Conservation (phyloP, 53 echinoderm and acorn worm species). For the Echinarachnius parma region DNA sequence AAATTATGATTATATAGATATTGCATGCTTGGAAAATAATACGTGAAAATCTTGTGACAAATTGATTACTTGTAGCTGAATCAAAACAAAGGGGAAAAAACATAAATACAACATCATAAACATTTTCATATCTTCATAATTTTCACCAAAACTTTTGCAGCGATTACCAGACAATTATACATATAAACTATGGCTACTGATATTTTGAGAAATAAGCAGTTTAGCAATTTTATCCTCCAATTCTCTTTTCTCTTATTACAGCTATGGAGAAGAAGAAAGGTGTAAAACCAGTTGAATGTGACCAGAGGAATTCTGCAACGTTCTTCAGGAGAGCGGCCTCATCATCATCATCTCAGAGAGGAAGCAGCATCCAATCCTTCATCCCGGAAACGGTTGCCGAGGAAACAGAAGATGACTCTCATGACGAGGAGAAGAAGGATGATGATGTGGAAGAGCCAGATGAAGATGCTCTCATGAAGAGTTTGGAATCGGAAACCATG, state of each 20-base stretch:
- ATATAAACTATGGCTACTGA: no score
- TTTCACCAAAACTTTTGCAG: no score
- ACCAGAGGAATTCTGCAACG: constrained; percentile 29
- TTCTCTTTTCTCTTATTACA: neutral
- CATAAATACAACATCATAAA: no score
- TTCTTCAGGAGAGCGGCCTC: constrained; percentile 47
- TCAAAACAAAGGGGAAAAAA: no score
- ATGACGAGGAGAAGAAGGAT: neutral
- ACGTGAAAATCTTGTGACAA: no score
- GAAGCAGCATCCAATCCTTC: constrained; percentile 11
- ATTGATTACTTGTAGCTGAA: no score
- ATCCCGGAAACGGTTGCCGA: constrained; percentile 13
- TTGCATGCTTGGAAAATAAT: no score
- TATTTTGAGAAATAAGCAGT: no score
- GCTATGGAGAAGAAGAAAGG: constrained; percentile 53
- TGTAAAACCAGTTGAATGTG: constrained; percentile 30
- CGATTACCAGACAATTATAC: no score
- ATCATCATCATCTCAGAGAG: neutral
- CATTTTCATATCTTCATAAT: no score
- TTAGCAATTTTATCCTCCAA: no score
- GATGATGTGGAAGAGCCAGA: constrained; percentile 2
- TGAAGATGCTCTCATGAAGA: constrained; percentile 32
- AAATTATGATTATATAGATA: no score
- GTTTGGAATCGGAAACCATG: constrained; percentile 43
- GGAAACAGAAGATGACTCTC: neutral